Percentiles rank a stretch among this genome's conserved stretches.
These are phyloP conservation scores for Myanophis thanlyinensis DNA, from an alignment of 2,113 vertebrate species.

Conservation along the genomic window DNA sequence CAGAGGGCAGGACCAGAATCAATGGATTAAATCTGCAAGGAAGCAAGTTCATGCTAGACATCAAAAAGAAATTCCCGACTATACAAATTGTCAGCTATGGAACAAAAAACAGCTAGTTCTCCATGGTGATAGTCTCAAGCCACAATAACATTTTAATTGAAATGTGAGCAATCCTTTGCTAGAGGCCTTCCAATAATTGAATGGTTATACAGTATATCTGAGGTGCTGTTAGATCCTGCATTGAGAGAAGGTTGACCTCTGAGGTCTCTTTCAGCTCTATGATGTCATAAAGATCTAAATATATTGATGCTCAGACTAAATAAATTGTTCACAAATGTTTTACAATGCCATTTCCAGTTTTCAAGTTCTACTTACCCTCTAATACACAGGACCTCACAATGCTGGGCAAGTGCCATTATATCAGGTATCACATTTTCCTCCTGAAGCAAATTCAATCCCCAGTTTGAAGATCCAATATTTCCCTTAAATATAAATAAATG, in stretches of 20 bases:
- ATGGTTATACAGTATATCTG: not conserved
- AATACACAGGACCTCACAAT: slow-evolving; percentile 93
- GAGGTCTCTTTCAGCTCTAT: not conserved
- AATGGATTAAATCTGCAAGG: not conserved
- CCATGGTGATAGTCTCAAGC: not conserved
- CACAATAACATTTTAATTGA: not conserved
- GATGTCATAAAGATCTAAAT: not conserved
- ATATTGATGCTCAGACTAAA: not conserved
- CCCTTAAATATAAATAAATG: slow-evolving; percentile 75
- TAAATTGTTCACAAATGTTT: not conserved
- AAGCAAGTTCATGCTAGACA: not conserved
- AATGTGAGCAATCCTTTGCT: not conserved
- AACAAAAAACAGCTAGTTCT: not conserved
- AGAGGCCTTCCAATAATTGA: not conserved
- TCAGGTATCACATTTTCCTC: slow-evolving; percentile 98
- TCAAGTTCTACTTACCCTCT: slow-evolving; percentile 80
- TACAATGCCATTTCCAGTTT: not conserved
- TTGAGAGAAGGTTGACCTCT: not conserved
- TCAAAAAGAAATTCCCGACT: not conserved
- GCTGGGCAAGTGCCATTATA: slow-evolving; percentile 88
- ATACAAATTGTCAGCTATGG: not conserved
- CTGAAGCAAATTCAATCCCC: slow-evolving; percentile 97
- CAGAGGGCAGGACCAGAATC: not conserved
- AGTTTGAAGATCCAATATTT: slow-evolving; percentile 97
- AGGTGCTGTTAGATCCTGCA: not conserved